phyloP scores from a whole-genome alignment of 2,888 invertebrate genomes.

The Protonemura montana region DNA sequence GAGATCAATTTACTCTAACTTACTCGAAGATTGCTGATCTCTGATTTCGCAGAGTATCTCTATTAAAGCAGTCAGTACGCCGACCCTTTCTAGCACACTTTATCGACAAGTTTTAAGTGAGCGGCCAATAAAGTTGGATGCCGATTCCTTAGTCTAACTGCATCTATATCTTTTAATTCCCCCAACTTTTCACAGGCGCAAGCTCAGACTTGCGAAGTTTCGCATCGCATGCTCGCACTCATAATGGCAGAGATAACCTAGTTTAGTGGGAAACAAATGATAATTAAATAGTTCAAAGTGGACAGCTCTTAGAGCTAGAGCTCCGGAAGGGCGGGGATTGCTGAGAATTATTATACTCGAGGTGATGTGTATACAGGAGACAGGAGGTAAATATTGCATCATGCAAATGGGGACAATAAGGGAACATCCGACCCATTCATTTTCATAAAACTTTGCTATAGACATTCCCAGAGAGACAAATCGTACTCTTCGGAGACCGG shows the following conservation, averaged over 20 bases:
- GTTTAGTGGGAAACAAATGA: not conserved
- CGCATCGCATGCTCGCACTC: not conserved
- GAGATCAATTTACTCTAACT: not conserved
- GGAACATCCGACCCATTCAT: not conserved
- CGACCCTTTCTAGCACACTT: not conserved
- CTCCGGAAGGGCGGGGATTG: not conserved
- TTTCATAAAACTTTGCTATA: not conserved
- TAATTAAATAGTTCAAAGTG: not conserved
- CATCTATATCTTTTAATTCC: not conserved
- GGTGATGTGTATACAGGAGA: not conserved
- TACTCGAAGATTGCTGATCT: not conserved
- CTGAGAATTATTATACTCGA: not conserved
- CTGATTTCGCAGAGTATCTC: not conserved
- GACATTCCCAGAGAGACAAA: not conserved
- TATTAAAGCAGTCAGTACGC: not conserved
- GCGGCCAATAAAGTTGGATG: not conserved
- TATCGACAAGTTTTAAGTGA: conserved; percentile 3
- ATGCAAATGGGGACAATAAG: not conserved
- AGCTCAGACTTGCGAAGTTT: not conserved
- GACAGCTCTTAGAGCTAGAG: not conserved
- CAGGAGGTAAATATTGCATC: not conserved
- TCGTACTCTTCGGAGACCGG: not conserved
- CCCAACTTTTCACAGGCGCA: not conserved
- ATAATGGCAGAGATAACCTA: not conserved
- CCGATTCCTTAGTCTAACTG: not conserved